Evolutionary conservation across 2,888 invertebrate genomes (phyloP).

Genomic region (Caenorhabditis sp.): DNA sequence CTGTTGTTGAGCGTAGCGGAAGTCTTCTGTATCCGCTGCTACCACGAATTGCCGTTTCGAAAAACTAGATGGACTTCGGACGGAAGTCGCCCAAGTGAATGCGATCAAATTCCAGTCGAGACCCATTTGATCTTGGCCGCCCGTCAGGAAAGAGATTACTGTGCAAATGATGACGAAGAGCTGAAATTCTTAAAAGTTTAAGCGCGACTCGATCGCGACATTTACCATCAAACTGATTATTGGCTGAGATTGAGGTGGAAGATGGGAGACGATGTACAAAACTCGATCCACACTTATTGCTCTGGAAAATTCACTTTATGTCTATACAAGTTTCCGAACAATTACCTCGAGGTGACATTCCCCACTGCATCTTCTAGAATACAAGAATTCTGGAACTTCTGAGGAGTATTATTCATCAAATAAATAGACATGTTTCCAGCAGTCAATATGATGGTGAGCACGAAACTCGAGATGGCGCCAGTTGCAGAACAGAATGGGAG

Average conservation of each 20-base stretch:
- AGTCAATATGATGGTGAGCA: conserved; percentile 49
- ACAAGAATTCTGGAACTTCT: conserved; percentile 55
- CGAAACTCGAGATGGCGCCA: conserved; percentile 63
- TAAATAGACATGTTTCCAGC: conserved; percentile 43
- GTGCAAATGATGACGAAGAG: conserved; percentile 63
- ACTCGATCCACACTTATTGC: conserved; percentile 62
- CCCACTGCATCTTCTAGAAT: conserved; percentile 51
- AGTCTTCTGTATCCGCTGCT: conserved; percentile 67
- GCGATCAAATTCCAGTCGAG: conserved; percentile 77
- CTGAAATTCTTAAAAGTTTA: conserved; percentile 30
- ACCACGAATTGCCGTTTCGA: conserved; percentile 66
- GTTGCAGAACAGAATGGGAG: conserved; percentile 72
- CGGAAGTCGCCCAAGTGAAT: conserved; percentile 70
- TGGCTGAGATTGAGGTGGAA: conserved; percentile 65
- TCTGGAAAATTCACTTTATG: conserved; percentile 25
- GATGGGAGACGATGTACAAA: conserved; percentile 51
- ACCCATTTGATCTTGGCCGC: conserved; percentile 76
- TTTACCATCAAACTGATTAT: conserved; percentile 61
- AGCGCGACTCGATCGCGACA: background rate
- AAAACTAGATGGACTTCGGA: conserved; percentile 54
- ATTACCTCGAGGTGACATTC: conserved; percentile 12
- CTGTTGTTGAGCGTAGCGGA: conserved; percentile 74
- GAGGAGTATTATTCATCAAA: conserved; percentile 54
- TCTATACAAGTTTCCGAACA: background rate
- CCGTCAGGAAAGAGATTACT: conserved; percentile 66